Conservation (phyloP, 2,113 vertebrate species). For the Arothron firmamentum region DNA sequence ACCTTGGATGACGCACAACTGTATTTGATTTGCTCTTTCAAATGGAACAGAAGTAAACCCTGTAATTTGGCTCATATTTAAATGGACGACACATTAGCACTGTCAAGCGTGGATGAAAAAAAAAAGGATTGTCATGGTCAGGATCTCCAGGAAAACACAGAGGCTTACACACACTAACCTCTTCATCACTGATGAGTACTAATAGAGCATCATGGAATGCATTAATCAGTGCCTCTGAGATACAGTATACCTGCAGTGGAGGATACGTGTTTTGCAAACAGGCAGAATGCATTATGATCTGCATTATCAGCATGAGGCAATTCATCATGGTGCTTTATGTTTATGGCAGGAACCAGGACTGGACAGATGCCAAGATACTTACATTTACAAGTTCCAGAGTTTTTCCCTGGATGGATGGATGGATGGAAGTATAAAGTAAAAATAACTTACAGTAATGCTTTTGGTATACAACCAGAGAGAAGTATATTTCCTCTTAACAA, state of each 20-base stretch:
- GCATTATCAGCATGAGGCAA: not conserved
- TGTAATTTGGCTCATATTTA: no score
- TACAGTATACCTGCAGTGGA: conserved; percentile 2
- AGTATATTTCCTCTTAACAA: not conserved
- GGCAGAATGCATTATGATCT: not conserved
- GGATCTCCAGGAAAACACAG: conserved; percentile 15
- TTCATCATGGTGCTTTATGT: no score
- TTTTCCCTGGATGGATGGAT: no score
- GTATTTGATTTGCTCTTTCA: no score
- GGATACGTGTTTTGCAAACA: conserved; percentile 7
- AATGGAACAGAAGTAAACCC: no score
- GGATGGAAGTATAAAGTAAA: no score
- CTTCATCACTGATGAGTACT: conserved; percentile 44
- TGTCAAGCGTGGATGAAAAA: conserved; percentile 1
- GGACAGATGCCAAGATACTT: no score
- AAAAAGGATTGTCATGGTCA: not conserved
- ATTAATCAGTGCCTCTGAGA: conserved; percentile 43
- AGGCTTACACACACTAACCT: conserved; percentile 17
- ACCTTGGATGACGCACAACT: no score
- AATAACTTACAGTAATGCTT: no score
- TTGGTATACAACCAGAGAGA: not conserved
- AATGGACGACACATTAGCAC: not conserved
- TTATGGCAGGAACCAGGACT: no score
- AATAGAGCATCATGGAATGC: conserved; percentile 28
- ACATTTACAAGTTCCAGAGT: no score